Conservation (phyloP, 2,113 vertebrate genomes). For the Pteruthius melanotis region DNA sequence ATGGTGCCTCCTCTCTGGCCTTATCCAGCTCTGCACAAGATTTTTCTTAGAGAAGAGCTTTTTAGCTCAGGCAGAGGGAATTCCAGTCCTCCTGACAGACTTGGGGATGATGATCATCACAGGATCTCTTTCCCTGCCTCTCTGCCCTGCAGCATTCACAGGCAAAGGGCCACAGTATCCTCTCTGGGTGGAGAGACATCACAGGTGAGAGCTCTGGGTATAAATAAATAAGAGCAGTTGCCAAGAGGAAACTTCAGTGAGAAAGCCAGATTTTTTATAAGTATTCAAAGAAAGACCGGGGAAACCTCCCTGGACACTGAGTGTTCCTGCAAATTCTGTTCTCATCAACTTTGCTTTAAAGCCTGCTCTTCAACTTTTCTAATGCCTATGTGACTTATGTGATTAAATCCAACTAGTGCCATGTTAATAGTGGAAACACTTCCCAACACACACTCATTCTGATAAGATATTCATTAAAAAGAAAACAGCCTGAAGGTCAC, state of each 20-base stretch:
- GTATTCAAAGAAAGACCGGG: background rate
- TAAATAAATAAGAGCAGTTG: background rate
- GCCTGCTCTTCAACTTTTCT: background rate
- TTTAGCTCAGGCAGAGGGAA: background rate
- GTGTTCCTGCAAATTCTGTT: background rate
- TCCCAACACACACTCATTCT: background rate
- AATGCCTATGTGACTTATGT: background rate
- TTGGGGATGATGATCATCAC: background rate
- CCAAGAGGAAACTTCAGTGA: background rate
- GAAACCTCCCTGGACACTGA: background rate
- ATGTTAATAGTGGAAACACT: background rate
- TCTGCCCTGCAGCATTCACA: background rate
- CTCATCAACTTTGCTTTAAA: background rate
- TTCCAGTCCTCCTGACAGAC: background rate
- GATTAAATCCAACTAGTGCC: background rate
- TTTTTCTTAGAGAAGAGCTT: background rate
- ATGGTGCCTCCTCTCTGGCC: background rate
- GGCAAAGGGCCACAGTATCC: background rate
- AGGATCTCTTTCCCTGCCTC: background rate
- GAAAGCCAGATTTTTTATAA: background rate
- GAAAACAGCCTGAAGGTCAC: background rate
- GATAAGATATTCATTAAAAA: background rate
- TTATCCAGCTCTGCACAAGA: background rate
- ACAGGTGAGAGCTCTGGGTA: background rate
- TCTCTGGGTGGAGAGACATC: background rate